A percentile compares a stretch with the other conserved stretches of the same genome.
Conservation (phyloP, 1,140 invertebrate genomes). For the Pseudoatta argentina region DNA sequence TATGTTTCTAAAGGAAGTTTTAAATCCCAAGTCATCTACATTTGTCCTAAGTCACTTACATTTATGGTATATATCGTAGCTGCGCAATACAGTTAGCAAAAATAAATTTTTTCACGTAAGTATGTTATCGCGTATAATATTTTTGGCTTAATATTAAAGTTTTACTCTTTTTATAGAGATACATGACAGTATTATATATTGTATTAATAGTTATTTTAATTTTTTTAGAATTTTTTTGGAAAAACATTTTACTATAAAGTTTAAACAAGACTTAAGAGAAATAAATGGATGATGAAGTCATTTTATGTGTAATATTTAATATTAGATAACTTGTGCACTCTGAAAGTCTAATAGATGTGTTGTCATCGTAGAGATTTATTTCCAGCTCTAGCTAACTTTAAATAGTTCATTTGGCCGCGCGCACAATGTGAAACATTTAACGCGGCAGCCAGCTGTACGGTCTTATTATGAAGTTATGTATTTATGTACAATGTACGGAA, state of each 20-base stretch:
- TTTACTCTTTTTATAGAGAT: not conserved
- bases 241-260: no score
- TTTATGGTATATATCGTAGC: not conserved
- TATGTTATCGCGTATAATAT: not conserved
- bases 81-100: not conserved
- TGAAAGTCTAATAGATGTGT: conserved; percentile 19
- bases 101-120: not conserved
- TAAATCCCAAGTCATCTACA: no score
- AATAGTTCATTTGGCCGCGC: conserved; percentile 57
- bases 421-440: conserved; percentile 53
- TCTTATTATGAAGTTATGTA: conserved; percentile 61
- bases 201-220: not conserved
- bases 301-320: conserved; percentile 3
- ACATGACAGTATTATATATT: not conserved
- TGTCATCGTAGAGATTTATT: conserved; percentile 60
- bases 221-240: no score
- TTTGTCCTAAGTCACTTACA: no score
- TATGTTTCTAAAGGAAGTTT: no score
- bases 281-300: not conserved
- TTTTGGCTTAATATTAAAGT: not conserved
- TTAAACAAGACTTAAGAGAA: no score
- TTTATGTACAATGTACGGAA: conserved; percentile 29
- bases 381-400: conserved; percentile 59
- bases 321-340: not conserved
- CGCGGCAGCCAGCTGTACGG: conserved; percentile 41